phyloP scores from a whole-genome alignment of 1,140 invertebrate genomes.

The Metaphire vulgaris region DNA sequence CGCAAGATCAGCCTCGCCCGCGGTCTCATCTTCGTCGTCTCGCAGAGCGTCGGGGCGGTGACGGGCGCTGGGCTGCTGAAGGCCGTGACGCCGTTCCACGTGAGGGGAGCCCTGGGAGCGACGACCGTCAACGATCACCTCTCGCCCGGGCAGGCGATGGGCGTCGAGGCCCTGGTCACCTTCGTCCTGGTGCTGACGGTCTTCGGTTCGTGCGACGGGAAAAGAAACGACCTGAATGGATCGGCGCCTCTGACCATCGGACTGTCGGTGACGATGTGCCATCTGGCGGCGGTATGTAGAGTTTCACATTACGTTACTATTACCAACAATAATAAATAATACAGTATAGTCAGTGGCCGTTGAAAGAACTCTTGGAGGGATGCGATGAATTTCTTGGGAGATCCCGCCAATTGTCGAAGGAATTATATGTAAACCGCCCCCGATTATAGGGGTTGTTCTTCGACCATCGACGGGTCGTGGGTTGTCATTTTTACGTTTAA shows the following conservation, averaged over 20 bases:
- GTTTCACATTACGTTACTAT: no score
- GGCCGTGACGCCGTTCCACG: slow-evolving; percentile 52
- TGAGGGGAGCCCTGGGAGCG: slow-evolving; percentile 55
- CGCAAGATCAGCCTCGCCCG: slow-evolving; percentile 53
- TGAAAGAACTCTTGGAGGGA: background rate
- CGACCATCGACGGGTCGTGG: no score
- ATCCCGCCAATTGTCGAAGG: no score
- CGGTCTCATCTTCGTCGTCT: slow-evolving; percentile 42
- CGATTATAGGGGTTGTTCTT: no score
- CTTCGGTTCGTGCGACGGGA: slow-evolving; percentile 73
- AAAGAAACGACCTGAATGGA: slow-evolving; percentile 71
- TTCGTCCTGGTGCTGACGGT: slow-evolving; percentile 82
- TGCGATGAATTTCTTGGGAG: no score
- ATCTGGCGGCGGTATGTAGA: slow-evolving; percentile 62
- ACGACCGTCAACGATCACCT: slow-evolving; percentile 50
- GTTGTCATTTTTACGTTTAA: no score
- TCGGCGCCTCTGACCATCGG: slow-evolving; percentile 83
- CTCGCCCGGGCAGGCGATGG: slow-evolving; percentile 60
- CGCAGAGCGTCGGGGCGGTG: slow-evolving; percentile 63
- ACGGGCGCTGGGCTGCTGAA: slow-evolving; percentile 67
- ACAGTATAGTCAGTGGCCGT: background rate
- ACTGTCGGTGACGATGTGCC: slow-evolving; percentile 69
- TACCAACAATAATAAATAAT: background rate
- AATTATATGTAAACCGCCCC: no score
- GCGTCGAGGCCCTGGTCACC: slow-evolving; percentile 78